Percentiles rank a stretch among this genome's conserved stretches.
Conservation (phyloP, 2,888 invertebrate species). For the Sphaeridia pumilis region DNA sequence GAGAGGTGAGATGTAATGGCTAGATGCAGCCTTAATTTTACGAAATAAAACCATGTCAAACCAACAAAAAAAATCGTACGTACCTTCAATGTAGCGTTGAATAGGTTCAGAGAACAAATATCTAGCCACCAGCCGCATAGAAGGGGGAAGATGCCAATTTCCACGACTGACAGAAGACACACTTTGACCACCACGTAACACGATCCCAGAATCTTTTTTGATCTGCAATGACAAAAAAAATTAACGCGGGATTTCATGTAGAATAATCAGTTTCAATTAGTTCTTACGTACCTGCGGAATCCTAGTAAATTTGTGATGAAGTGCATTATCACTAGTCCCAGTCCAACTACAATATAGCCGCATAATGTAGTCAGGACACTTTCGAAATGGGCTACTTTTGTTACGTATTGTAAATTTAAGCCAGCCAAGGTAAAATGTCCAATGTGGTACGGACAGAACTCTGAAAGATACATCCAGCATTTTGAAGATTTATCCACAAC, state of each 20-base stretch:
- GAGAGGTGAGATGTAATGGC: too few species aligned
- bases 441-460: slow-evolving; percentile 92
- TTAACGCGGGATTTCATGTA: background rate
- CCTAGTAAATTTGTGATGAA: slow-evolving; percentile 67
- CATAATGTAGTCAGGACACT: slow-evolving; percentile 82
- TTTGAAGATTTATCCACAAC: background rate
- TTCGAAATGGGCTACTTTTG: slow-evolving; percentile 73
- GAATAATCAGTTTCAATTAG: slow-evolving; percentile 2
- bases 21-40: background rate
- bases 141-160: slow-evolving; percentile 91
- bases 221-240: slow-evolving; percentile 41
- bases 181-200: slow-evolving; percentile 85
- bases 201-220: slow-evolving; percentile 75
- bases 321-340: slow-evolving; percentile 69
- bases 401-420: slow-evolving; percentile 54
- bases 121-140: slow-evolving; percentile 99
- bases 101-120: slow-evolving; percentile 86
- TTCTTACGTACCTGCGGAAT: slow-evolving; percentile 48
- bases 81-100: slow-evolving; percentile 77
- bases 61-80: background rate
- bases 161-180: slow-evolving; percentile 85
- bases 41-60: background rate
- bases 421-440: slow-evolving; percentile 70
- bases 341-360: slow-evolving; percentile 85
- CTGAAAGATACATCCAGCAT: slow-evolving; percentile 41